Evolutionary conservation across 2,113 vertebrate genomes (phyloP), one percentile per base, ranked within the genome.

Genomic region (Pungitius pungitius): DNA sequence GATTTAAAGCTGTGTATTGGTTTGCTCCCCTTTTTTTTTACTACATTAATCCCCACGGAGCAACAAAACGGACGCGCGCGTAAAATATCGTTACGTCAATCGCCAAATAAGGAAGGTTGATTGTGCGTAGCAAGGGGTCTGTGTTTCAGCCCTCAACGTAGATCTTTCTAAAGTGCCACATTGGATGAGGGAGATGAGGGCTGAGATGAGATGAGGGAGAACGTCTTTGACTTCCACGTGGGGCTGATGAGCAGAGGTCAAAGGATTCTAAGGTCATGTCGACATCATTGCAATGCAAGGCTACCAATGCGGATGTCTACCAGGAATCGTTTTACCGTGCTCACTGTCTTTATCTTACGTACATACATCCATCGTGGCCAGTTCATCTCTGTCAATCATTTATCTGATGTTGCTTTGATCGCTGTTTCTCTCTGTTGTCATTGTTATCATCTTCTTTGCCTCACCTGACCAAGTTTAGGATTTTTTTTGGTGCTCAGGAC

Each of bases 181-280:
- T 80, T 45, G n/a, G n/a, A n/a, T n/a, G n/a, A n/a, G n/a, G n/a
- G n/a, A n/a, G n/a, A n/a, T n/a, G n/a, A n/a, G n/a, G n/a, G n/a
- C n/a, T n/a, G n/a, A n/a, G n/a, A n/a, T n/a, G n/a, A 66, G 67
- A 88, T 84, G 9, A 62, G 58, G 69, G 71, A 52, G 58, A 52
- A 51, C 33, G 66, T 65, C 66, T 69, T 45, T 4, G 58, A 61
- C 30, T 55, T 40, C 61, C 55, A 37, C 71, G n/a, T 42, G 58
- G 40, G 24, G 40, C 67, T 70, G 74, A 78, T 67, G 62, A 78
- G 55, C 70, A 69, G 54, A 1, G 71, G 71, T 74, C 35, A 58
- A 58, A 35, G 20, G 42, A 37, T 24, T 49, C 56, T 58, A 18
- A 30, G 45, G 77, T 74, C 71, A 39, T 54, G 52, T 14, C 30